These are phyloP conservation scores for Chionomys nivalis DNA, from an alignment of 2,113 vertebrate species.

Conservation along the genomic window DNA sequence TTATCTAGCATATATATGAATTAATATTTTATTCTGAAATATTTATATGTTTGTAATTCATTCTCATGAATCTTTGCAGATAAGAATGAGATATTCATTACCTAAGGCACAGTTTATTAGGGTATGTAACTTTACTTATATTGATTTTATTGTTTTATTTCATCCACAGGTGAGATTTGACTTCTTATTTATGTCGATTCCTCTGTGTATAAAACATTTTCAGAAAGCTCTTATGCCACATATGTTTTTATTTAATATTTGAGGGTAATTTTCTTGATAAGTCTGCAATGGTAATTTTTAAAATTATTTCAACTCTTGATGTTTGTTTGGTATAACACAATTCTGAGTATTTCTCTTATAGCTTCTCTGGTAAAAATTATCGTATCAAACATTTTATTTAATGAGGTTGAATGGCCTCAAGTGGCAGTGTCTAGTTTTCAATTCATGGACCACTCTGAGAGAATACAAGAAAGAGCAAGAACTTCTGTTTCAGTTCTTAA, in stretches of 20 bases:
- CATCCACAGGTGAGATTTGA: not conserved
- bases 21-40: constrained; percentile 37
- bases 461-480: not conserved
- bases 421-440: not conserved
- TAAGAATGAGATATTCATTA: not conserved
- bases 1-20: not conserved
- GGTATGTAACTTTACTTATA: not conserved
- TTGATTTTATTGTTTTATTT: not conserved
- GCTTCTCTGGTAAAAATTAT: not conserved
- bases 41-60: not conserved
- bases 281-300: not conserved
- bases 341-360: not conserved
- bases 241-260: not conserved
- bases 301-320: not conserved
- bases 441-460: not conserved
- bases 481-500: not conserved
- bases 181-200: not conserved
- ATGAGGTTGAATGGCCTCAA: not conserved
- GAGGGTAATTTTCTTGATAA: not conserved
- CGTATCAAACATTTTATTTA: not conserved
- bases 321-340: not conserved
- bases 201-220: not conserved
- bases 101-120: not conserved
- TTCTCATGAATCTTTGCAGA: not conserved
- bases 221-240: not conserved